Evolutionary conservation across 2,888 invertebrate species (phyloP).

Genomic region (Sinopyrophorus schimmeli): DNA sequence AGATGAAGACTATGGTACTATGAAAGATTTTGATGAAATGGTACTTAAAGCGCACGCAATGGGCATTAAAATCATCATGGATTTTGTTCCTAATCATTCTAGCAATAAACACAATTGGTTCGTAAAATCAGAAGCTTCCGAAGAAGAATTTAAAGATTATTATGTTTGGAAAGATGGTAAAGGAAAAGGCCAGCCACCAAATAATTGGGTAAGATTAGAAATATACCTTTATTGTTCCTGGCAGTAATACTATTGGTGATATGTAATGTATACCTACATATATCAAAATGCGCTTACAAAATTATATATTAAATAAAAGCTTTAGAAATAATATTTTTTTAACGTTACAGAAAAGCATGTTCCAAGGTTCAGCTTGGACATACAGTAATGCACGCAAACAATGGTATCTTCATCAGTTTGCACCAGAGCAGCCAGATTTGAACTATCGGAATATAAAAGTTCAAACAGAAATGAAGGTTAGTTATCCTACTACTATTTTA

Average conservation of each 20-base stretch:
- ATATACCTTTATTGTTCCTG: no score
- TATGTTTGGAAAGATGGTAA: conserved; percentile 75
- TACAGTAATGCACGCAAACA: conserved; percentile 45
- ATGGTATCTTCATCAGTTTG: conserved; percentile 82
- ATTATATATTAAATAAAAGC: no score
- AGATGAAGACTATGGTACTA: conserved; percentile 72
- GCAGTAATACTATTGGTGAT: no score
- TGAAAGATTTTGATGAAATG: conserved; percentile 70
- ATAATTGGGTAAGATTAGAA: conserved; percentile 85
- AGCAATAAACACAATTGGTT: conserved; percentile 86
- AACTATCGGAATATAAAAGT: conserved; percentile 75
- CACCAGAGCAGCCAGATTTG: conserved; percentile 75
- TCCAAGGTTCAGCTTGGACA: conserved; percentile 46
- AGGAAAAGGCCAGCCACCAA: conserved; percentile 61
- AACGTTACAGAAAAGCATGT: conserved; percentile 46
- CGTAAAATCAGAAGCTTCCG: conserved; percentile 63
- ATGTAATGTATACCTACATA: no score
- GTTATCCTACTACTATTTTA: background rate
- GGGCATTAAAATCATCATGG: conserved; percentile 58
- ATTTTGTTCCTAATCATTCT: conserved; percentile 64
- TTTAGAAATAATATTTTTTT: no score
- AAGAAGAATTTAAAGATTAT: conserved; percentile 69
- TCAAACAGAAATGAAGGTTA: conserved; percentile 64
- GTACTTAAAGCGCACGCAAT: conserved; percentile 60
- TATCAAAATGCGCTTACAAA: no score